Evolutionary conservation across 2,797 vertebrate genomes (phyloP).

Genomic region (Dipus sagitta): DNA sequence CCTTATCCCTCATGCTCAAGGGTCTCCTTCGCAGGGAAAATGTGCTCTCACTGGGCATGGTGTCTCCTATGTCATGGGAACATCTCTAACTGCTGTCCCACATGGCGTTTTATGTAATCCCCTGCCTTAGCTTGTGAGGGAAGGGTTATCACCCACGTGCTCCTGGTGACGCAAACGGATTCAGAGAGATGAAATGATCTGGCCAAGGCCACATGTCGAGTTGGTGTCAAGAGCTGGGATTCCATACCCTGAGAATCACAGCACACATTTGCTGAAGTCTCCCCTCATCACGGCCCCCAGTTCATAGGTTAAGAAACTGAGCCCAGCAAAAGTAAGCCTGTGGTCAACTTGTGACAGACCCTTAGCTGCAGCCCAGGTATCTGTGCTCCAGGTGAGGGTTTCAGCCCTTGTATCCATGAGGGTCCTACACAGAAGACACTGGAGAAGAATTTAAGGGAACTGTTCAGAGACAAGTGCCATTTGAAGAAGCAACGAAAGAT

Average conservation of each 20-base stretch:
- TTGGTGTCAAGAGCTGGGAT: background rate
- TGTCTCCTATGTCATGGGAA: background rate
- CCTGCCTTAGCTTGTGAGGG: background rate
- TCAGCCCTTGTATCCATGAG: background rate
- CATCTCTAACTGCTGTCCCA: background rate
- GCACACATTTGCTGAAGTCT: background rate
- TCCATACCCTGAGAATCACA: background rate
- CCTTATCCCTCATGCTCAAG: background rate
- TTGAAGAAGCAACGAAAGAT: background rate
- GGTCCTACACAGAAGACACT: background rate
- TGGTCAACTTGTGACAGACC: background rate
- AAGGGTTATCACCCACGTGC: background rate
- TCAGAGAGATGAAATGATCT: slow-evolving; percentile 17
- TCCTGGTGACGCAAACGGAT: slow-evolving; percentile 22
- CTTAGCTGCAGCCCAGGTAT: background rate
- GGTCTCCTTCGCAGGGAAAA: background rate
- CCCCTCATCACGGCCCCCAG: background rate
- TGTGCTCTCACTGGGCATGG: background rate
- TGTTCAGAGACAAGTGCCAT: background rate
- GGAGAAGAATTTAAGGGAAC: background rate
- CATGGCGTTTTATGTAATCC: background rate
- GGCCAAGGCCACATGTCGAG: background rate
- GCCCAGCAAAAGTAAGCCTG: background rate
- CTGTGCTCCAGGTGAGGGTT: background rate
- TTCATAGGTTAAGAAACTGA: slow-evolving; percentile 40